These are phyloP conservation scores for Mastomys natalensis DNA, from an alignment of 2,113 vertebrate genomes.

Conservation along the genomic window DNA sequence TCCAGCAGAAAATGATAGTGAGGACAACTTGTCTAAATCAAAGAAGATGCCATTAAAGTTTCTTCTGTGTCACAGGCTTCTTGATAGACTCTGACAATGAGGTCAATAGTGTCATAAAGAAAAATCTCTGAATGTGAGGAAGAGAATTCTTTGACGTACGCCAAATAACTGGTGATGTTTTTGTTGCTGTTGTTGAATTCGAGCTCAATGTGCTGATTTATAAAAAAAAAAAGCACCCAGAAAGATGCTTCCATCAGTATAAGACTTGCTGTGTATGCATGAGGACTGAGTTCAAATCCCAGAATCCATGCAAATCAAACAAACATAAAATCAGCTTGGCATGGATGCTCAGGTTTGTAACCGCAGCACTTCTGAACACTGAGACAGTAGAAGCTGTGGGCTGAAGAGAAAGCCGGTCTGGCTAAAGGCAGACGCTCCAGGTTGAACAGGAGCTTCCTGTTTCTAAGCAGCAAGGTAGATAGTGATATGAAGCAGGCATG, in stretches of 20 bases:
- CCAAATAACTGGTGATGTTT: not conserved
- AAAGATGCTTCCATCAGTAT: not conserved
- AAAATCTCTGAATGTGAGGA: slow-evolving; percentile 16
- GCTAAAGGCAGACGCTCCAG: not conserved
- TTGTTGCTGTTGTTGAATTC: not conserved
- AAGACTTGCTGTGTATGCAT: not conserved
- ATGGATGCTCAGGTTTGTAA: no score
- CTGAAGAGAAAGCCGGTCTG: not conserved
- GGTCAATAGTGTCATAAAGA: slow-evolving; percentile 36
- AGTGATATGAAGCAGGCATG: not conserved
- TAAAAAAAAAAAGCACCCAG: not conserved
- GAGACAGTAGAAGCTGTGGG: not conserved
- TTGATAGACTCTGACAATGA: slow-evolving; percentile 64
- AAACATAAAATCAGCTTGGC: no score
- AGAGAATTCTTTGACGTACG: slow-evolving; percentile 40
- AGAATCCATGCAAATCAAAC: not conserved
- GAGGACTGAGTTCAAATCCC: not conserved
- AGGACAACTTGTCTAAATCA: slow-evolving; percentile 68
- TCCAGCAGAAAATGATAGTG: slow-evolving; percentile 59
- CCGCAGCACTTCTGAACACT: no score
- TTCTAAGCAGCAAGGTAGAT: not conserved
- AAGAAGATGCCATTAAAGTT: slow-evolving; percentile 54
- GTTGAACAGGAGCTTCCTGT: not conserved
- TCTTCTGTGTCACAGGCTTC: not conserved
- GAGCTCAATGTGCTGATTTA: not conserved